Base-by-base conservation (phyloP, 1,140 invertebrate genomes). In the Antheraea mylitta region DNA sequence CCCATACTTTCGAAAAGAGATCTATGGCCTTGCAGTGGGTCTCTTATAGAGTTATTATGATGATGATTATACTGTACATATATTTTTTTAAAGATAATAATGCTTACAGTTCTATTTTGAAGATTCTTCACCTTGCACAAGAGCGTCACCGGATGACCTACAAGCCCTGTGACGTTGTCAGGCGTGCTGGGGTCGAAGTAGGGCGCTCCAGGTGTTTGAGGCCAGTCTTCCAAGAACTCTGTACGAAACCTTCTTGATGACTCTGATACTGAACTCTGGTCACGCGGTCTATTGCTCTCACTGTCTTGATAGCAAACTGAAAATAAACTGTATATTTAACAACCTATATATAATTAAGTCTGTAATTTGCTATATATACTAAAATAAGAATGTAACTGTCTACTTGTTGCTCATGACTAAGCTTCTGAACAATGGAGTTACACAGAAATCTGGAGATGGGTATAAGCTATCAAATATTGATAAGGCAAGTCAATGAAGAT, bases 91-190 rank as follows among this genome's bases (percentile, higher is more conserved):
- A 30, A 30, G 6, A 5, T 7, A 37, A 58, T 8, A n/a, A n/a
- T 69, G 80, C 96, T 95, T 91, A 98, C 97, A 86, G 97, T 98
- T 92, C 96, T 94, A 91, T 98, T 98, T 73, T 97, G 97, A 16
- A 98, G 92, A 92, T 97, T 97, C 87, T 97, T 97, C 69, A 98
- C 97, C 91, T 96, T 94, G 81, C 97, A 98, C 72, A 97, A 95
- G 65, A 98, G 93, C 72, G 96, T 95, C n/a, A 97, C 97, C 6
- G 96, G 96, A 83, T 97, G 96, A 58, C 97, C 97, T 13, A 98
- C 96, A 37, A 98, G 93, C 3, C 97, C 97, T 16, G 97, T 98
- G 58, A 98, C 95, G 85, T 98, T 98, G 42, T 95, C 94, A 36
- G 95, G 95, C 60, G 97, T 95, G 30, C 95, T 94, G 3, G 95